These are phyloP conservation scores for Sylvilagus floridanus DNA, from an alignment of 2,797 vertebrate species.

Conservation along the genomic window DNA sequence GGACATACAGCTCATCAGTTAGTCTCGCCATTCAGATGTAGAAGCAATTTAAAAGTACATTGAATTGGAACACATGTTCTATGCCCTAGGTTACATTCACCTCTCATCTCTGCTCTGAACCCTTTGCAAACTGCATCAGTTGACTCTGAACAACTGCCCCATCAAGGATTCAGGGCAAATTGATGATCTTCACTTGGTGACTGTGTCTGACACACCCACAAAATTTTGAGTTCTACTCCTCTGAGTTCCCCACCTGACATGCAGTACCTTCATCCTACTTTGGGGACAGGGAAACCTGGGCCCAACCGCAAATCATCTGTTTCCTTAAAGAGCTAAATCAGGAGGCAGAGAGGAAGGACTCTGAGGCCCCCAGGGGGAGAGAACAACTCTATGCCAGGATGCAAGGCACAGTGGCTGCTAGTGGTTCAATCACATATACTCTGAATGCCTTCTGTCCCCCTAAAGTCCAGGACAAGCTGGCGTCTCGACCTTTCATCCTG, in stretches of 20 bases:
- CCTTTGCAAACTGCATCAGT: not conserved
- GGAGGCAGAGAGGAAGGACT: not conserved
- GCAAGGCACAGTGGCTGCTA: not conserved
- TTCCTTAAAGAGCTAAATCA: not conserved
- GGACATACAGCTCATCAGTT: not conserved
- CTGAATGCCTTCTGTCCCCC: not conserved
- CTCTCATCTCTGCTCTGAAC: not conserved
- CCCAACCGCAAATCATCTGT: not conserved
- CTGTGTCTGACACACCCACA: not conserved
- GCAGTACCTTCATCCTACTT: not conserved
- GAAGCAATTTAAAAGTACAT: not conserved
- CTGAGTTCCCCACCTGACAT: not conserved
- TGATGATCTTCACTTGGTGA: not conserved
- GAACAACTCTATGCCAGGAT: not conserved
- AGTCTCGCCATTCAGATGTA: not conserved
- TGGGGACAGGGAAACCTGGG: not conserved
- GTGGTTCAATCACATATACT: not conserved
- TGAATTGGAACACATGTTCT: not conserved
- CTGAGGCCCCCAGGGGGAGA: not conserved
- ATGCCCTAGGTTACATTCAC: not conserved
- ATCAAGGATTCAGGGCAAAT: not conserved
- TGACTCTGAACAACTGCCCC: not conserved
- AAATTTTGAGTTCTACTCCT: not conserved
- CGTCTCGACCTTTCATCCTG: not conserved
- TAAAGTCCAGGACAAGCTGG: not conserved